Evolutionary conservation across 2,113 vertebrate species (phyloP), one percentile per base, ranked within the genome.

Genomic region (Ceyx cyanopectus): DNA sequence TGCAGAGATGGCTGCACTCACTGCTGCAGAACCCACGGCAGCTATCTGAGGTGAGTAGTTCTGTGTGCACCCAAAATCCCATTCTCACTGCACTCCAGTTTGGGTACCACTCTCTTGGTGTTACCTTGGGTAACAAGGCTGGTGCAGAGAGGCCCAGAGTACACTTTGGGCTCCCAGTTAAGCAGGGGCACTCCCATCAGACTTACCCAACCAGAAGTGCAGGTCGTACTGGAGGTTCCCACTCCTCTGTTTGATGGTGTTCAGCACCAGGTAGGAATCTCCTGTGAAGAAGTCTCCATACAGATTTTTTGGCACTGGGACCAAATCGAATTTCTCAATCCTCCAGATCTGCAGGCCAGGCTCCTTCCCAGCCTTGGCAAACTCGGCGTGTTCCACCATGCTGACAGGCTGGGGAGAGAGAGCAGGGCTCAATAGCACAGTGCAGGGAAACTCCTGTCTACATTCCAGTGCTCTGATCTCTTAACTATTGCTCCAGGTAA

Each of bases 301-400:
- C 12, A 99, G 98, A 76, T 99, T 99, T 92, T 98, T 95, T 3
- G 99, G 99, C 87, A 99, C 99, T 0, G 99, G 98, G 5, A 99
- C 99, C 96, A 99, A 96, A 97, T 99, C 98, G 22, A 99, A 99
- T 89, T 99, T 99, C 97, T 99, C 99, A 6, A 99, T 97, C 56
- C 99, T 98, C 99, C 99, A 99, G 83, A 99, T 98, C 98, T 99
- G 99, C 56, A 99, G 98, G 75, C 99, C 99, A 0, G 98, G 97
- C 29, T 98, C 96, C 96, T 98, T 97, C 56, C 99, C 99, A 5
- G 99, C 99, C 90, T 97, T 98, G 46, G 98, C 92, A 69, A 99
- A 99, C 97, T 99, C 98, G 0, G 98, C 97, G 96, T 99, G 99
- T 16, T 98, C 98, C 91, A 98, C 98, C 99, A 99, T 99, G 87